Evolutionary conservation across 2,888 invertebrate genomes (phyloP).

Genomic region (Hecatera dysodea): DNA sequence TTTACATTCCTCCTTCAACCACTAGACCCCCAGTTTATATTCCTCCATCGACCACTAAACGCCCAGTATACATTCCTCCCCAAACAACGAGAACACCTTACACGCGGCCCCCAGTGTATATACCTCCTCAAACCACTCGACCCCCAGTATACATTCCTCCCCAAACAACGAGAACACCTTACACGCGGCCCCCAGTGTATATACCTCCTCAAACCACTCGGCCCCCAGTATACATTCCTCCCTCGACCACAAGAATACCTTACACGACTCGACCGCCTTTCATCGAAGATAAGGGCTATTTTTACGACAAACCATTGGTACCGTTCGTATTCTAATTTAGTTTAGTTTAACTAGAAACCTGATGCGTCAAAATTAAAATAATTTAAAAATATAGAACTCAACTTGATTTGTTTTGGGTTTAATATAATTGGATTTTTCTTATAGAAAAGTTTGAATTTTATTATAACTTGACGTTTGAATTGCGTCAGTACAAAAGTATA

Average conservation of each 20-base stretch:
- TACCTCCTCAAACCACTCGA: conserved; percentile 59
- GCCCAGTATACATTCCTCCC: conserved; percentile 34
- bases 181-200: conserved; percentile 58
- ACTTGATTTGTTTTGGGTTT: not conserved
- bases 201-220: conserved; percentile 25
- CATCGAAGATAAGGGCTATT: conserved; percentile 84
- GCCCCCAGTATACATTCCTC: conserved; percentile 55
- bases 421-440: conserved; percentile 30
- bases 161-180: conserved; percentile 64
- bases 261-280: conserved; percentile 82
- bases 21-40: conserved; percentile 50
- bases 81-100: conserved; percentile 52
- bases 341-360: conserved; percentile 46
- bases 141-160: conserved; percentile 57
- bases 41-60: conserved; percentile 20
- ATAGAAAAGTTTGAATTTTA: conserved; percentile 27
- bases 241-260: conserved; percentile 66
- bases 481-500: not conserved
- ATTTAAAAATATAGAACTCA: too few relatives aligned
- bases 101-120: conserved; percentile 61
- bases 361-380: conserved; percentile 59
- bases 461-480: conserved; percentile 6
- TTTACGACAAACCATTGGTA: conserved; percentile 85
- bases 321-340: conserved; percentile 85
- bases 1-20: conserved; percentile 64